Evolutionary conservation across 2,888 invertebrate genomes (phyloP).

Genomic region (Ellobium chinense): DNA sequence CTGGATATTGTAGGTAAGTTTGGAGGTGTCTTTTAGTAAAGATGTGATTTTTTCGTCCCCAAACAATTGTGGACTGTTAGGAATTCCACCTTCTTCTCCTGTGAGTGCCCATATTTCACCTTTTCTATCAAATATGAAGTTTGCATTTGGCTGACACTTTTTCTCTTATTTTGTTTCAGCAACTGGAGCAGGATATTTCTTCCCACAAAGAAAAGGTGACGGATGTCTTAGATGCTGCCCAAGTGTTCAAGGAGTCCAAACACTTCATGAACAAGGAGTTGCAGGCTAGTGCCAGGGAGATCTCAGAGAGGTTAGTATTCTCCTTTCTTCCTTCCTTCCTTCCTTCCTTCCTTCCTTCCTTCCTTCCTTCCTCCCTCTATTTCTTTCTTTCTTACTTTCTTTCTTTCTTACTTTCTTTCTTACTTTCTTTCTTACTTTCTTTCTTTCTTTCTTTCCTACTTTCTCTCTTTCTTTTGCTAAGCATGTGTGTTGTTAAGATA

Average conservation of each 20-base stretch:
- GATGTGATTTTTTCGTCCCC: too few relatives aligned
- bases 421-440: too few relatives aligned
- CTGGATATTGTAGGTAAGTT: too few relatives aligned
- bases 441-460: too few relatives aligned
- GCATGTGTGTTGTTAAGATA: not conserved
- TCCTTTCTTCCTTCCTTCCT: not conserved
- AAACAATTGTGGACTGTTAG: too few relatives aligned
- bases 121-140: too few relatives aligned
- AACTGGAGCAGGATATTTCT: slow-evolving; percentile 91
- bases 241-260: slow-evolving; percentile 87
- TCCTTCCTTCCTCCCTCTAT: not conserved
- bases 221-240: slow-evolving; percentile 86
- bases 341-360: not conserved
- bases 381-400: not conserved
- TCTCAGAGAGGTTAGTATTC: slow-evolving; percentile 58
- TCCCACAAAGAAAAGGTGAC: slow-evolving; percentile 90
- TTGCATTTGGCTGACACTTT: too few relatives aligned
- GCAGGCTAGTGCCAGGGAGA: slow-evolving; percentile 84
- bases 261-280: slow-evolving; percentile 96
- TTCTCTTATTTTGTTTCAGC: slow-evolving; percentile 59
- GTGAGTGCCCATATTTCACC: too few relatives aligned
- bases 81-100: too few relatives aligned
- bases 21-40: too few relatives aligned
- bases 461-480: not conserved
- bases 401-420: too few relatives aligned